These are phyloP conservation scores for Galerucella pusilla DNA, from an alignment of 2,888 invertebrate species.

Conservation along the genomic window DNA sequence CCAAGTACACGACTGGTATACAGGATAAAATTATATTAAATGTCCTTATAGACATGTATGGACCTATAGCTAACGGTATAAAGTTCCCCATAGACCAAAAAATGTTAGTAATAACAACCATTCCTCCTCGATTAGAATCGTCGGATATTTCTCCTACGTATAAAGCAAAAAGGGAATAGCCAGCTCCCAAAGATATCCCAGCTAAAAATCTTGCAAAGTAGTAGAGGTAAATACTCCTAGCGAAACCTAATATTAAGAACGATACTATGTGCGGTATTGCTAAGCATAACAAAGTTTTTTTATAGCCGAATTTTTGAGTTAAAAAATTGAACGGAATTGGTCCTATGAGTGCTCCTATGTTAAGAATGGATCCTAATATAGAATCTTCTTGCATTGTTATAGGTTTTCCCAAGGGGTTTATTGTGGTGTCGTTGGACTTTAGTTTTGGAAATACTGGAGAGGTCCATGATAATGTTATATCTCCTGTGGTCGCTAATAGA, in stretches of 20 bases:
- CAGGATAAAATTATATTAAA: conserved; percentile 67
- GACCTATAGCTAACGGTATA: conserved; percentile 77
- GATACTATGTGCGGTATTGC: conserved; percentile 51
- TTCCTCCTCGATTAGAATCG: conserved; percentile 79
- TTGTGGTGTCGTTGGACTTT: conserved; percentile 47
- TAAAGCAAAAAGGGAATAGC: conserved; percentile 81
- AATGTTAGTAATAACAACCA: conserved; percentile 74
- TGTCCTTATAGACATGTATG: conserved; percentile 72
- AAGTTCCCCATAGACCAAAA: conserved; percentile 78
- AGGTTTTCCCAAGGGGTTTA: conserved; percentile 58
- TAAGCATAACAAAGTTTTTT: conserved; percentile 72
- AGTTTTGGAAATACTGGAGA: conserved; percentile 55
- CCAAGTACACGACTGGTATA: conserved; percentile 67
- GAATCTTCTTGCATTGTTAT: conserved; percentile 63
- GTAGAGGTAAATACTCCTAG: conserved; percentile 46
- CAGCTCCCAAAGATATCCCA: conserved; percentile 76
- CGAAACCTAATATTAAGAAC: conserved; percentile 48
- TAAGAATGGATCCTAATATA: conserved; percentile 67
- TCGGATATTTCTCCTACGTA: conserved; percentile 87
- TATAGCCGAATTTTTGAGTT: conserved; percentile 67
- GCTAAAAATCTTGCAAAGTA: conserved; percentile 64
- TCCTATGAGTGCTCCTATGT: conserved; percentile 69
- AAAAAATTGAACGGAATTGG: conserved; percentile 75
- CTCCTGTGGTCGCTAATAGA: conserved; percentile 53
- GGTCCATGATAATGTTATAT: conserved; percentile 52